phyloP scores from a whole-genome alignment of 2,888 invertebrate genomes.

The Tetrapedia diversipes region DNA sequence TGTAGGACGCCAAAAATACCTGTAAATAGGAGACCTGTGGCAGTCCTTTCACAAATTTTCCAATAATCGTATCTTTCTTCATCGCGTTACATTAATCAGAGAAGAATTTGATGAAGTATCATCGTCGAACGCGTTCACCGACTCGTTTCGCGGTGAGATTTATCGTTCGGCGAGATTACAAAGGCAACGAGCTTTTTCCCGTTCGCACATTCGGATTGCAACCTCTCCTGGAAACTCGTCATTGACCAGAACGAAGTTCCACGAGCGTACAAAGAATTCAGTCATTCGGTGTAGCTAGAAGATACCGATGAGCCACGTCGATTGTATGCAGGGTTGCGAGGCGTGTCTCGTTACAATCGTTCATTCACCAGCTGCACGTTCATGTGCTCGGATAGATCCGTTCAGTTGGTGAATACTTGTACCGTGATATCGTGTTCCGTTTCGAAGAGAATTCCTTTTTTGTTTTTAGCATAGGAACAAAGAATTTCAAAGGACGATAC shows the following conservation, averaged over 20 bases:
- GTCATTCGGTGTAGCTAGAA: conserved; percentile 55
- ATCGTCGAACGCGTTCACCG: conserved; percentile 3
- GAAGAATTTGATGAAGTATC: conserved; percentile 1
- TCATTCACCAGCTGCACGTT: conserved; percentile 52
- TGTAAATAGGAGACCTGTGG: no score
- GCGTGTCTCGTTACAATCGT: conserved; percentile 54
- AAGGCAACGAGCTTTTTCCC: background rate
- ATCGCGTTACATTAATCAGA: background rate
- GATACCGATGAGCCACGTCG: conserved; percentile 40
- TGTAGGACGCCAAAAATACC: no score
- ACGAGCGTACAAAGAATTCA: conserved; percentile 57
- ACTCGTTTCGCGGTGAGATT: conserved; percentile 9
- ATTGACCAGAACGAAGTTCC: conserved; percentile 53
- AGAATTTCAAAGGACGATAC: no score
- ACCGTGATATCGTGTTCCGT: no score
- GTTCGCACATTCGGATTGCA: conserved; percentile 6
- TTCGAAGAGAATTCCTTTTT: background rate
- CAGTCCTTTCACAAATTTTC: background rate
- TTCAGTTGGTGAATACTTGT: no score
- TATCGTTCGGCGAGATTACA: conserved; percentile 34
- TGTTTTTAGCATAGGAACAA: no score
- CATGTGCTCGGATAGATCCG: no score
- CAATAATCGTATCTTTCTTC: background rate
- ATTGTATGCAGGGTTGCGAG: conserved; percentile 38
- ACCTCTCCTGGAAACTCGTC: conserved; percentile 55